Base-by-base conservation (phyloP, 1,140 invertebrate genomes). In the Stegodyphus mimosarum region DNA sequence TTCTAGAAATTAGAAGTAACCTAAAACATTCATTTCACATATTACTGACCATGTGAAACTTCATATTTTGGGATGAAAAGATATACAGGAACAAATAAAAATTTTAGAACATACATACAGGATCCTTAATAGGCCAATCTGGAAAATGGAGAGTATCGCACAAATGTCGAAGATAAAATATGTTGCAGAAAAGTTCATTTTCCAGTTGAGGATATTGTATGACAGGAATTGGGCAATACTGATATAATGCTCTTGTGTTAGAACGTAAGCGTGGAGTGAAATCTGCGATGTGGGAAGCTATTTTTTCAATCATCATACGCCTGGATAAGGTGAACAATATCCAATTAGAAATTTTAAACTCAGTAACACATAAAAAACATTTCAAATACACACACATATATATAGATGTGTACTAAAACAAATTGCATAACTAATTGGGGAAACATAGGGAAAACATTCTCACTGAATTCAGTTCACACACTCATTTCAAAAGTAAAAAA, bases 101-200 rank as follows among this genome's bases (percentile, higher is more conserved):
- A 10, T 60, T 15, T 10, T 10, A 60, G 15, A 49, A 17, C 15
- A 60, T 51, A 89, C 90, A 90, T 90, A 99, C 97, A 7, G 98
- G 97, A 89, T 99, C 95, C 52, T 95, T 94, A 88, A 99, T 99
- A 6, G 97, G 96, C 98, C 98, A 99, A 90, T 99, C 94, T 13
- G 97, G 97, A 91, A 99, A 99, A 87, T 90, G 89, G n/a, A 92
- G 91, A 5, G 93, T 94, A 92, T 99, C 97, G 91, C 98, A 99
- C 71, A 99, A 92, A 92, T 99, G 98, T 15, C 90, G 88, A 85
- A 99, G 92, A 91, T 99, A 99, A 91, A 98, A 99, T 90, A 98
- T 98, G 91, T 98, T 98, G 91, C 98, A 99, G 92, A 99, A 99
- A 13, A 99, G 93, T 93, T 99, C 98, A 88, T 95, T 93, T 89